phyloP scores from a whole-genome alignment of 1,140 invertebrate genomes.

The Diprion similis region DNA sequence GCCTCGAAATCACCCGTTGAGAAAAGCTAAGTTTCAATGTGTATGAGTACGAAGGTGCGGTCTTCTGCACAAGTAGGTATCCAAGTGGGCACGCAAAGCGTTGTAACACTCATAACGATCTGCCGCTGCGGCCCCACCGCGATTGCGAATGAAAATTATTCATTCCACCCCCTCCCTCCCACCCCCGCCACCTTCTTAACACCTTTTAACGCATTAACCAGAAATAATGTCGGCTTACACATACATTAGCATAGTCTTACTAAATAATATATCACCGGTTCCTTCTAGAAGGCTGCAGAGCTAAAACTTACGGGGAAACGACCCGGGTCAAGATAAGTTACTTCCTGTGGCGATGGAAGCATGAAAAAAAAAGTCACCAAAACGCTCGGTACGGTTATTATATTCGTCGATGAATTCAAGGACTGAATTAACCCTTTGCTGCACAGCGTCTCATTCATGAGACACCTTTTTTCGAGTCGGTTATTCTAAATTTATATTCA shows the following conservation, averaged over 20 bases:
- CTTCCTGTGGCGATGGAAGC: conserved; percentile 37
- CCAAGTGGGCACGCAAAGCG: background rate
- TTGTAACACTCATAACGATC: background rate
- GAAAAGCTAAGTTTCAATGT: too few species aligned
- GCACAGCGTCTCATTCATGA: background rate
- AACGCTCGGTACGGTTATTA: background rate
- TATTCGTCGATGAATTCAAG: background rate
- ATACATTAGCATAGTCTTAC: conserved; percentile 48
- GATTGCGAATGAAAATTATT: conserved; percentile 26
- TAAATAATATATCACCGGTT: conserved; percentile 46
- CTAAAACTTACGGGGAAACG: conserved; percentile 25
- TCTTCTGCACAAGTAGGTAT: background rate
- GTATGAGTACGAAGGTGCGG: too few species aligned
- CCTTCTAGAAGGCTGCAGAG: too few species aligned
- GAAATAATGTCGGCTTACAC: conserved; percentile 26
- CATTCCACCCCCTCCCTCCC: conserved; percentile 25
- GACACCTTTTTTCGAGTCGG: background rate
- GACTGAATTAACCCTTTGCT: background rate
- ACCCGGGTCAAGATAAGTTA: conserved; percentile 40
- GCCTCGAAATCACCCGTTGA: background rate
- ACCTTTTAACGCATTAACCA: conserved; percentile 24
- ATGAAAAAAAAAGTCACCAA: conserved; percentile 15
- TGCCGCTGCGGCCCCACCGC: background rate
- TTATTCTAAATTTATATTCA: background rate
- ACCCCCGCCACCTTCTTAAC: too few species aligned